These are phyloP conservation scores for Percopsis omiscomaycus DNA, from an alignment of 2,797 vertebrate genomes.

Conservation along the genomic window DNA sequence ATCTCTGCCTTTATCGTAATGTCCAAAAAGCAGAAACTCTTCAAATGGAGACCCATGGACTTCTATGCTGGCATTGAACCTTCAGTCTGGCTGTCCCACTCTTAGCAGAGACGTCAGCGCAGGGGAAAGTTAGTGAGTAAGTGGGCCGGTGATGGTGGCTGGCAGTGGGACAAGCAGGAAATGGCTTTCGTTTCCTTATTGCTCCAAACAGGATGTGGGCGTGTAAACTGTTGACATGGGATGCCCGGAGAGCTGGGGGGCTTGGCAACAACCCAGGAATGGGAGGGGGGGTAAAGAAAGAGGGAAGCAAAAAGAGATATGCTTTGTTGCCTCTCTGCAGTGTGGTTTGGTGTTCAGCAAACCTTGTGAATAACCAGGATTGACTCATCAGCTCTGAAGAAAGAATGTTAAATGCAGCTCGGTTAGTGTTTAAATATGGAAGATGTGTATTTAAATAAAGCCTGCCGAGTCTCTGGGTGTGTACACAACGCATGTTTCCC, in stretches of 20 bases:
- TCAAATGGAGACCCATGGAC: slow-evolving; percentile 25
- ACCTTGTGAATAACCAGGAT: not conserved
- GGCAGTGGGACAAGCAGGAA: slow-evolving; percentile 76
- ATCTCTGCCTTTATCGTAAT: slow-evolving; percentile 12
- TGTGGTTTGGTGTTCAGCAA: slow-evolving; percentile 3
- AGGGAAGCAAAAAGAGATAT: slow-evolving; percentile 27
- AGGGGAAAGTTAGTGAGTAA: slow-evolving; percentile 47
- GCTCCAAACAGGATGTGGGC: slow-evolving; percentile 82
- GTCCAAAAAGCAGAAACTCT: not conserved
- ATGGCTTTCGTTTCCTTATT: slow-evolving; percentile 80
- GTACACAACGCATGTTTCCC: no score
- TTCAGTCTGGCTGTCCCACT: slow-evolving; percentile 22
- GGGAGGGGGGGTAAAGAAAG: slow-evolving; percentile 13
- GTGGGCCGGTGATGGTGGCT: slow-evolving; percentile 57
- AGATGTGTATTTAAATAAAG: no score
- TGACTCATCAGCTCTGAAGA: not conserved
- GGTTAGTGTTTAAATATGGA: not conserved
- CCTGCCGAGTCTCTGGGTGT: no score
- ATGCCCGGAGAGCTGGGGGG: slow-evolving; percentile 68
- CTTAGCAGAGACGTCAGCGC: slow-evolving; percentile 19
- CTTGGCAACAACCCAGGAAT: slow-evolving; percentile 67
- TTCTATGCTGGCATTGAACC: slow-evolving; percentile 29
- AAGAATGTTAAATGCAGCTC: not conserved
- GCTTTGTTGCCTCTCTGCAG: slow-evolving; percentile 2
- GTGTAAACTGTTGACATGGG: slow-evolving; percentile 83